Percentiles rank a stretch among this genome's conserved stretches.
These are phyloP conservation scores for Anthopleura xanthogrammica DNA, from an alignment of 92 coral and sea anemone species.

Conservation along the genomic window DNA sequence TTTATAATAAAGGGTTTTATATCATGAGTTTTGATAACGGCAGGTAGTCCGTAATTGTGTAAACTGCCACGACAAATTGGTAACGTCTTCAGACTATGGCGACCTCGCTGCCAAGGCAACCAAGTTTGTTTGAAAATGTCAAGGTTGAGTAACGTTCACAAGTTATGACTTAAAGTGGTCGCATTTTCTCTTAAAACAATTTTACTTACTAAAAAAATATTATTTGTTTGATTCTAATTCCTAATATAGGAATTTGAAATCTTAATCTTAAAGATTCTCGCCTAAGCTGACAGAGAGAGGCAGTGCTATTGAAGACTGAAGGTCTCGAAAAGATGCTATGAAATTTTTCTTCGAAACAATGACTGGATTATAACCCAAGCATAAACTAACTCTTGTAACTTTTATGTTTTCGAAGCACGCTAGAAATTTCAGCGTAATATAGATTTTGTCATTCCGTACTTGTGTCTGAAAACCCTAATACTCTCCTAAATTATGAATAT, in stretches of 20 bases:
- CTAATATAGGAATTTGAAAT: neutral
- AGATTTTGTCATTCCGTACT: neutral
- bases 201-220: neutral
- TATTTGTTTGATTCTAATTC: neutral
- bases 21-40: neutral
- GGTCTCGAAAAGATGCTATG: neutral
- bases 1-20: neutral
- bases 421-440: neutral
- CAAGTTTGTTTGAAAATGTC: conserved; percentile 9
- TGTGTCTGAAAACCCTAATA: too few relatives aligned
- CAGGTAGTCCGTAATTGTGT: neutral
- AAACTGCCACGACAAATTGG: neutral
- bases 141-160: conserved; percentile 4
- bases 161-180: neutral
- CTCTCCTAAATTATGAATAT: too few relatives aligned
- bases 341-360: neutral
- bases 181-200: neutral
- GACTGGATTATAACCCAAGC: neutral
- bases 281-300: neutral
- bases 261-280: neutral
- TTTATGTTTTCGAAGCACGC: neutral
- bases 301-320: neutral
- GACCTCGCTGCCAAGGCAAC: conserved; percentile 19
- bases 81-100: neutral
- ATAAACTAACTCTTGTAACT: neutral